phyloP scores from a whole-genome alignment of 2,888 invertebrate species.

The Deilephila porcellus region DNA sequence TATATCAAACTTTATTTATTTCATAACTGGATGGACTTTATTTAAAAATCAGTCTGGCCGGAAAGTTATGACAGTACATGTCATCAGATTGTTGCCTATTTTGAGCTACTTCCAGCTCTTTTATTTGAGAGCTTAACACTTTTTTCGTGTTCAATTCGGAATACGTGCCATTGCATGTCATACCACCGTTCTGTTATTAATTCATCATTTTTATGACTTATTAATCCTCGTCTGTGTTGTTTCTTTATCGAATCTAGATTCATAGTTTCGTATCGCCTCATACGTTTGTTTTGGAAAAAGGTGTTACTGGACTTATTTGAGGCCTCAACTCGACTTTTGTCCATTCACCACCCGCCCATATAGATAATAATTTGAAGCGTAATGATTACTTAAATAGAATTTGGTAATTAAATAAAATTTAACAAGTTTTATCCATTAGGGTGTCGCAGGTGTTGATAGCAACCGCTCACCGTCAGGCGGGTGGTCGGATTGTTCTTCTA shows the following conservation, averaged over 20 bases:
- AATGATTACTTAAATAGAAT: slow-evolving; percentile 24
- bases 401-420: slow-evolving; percentile 25
- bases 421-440: slow-evolving; percentile 24
- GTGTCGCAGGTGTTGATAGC: slow-evolving; percentile 16
- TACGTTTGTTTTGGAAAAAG: background rate
- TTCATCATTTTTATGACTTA: background rate
- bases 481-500: slow-evolving; percentile 19
- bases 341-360: background rate
- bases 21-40: background rate
- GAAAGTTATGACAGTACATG: background rate
- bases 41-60: background rate
- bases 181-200: background rate
- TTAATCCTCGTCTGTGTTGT: background rate
- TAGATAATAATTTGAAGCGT: slow-evolving; percentile 2
- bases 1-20: too few relatives aligned
- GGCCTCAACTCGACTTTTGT: background rate
- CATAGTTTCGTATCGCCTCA: background rate
- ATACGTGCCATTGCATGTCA: background rate
- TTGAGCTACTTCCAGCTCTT: background rate
- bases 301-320: background rate
- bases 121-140: too few relatives aligned
- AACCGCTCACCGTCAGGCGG: background rate
- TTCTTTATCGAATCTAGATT: background rate
- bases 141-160: too few relatives aligned
- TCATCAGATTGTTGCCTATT: background rate